A percentile compares a stretch with the other conserved stretches of the same genome.
Conservation (phyloP, 1,140 invertebrate species). For the Drosophila simulans region DNA sequence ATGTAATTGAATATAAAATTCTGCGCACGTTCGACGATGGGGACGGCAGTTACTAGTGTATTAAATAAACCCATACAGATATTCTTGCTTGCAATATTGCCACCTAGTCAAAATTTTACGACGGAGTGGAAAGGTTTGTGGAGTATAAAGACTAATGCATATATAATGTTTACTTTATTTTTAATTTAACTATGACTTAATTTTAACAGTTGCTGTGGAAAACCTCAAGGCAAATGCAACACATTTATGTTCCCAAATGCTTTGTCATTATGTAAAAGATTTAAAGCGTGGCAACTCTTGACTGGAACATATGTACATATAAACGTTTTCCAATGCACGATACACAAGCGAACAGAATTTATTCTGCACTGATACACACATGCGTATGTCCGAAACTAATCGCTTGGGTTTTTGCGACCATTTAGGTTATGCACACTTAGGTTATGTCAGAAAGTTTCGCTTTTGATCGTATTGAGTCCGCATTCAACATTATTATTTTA, state of each 20-base stretch:
- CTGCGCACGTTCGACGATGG: conserved; percentile 50
- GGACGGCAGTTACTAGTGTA: conserved; percentile 63
- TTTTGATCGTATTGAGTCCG: neutral
- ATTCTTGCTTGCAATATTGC: conserved; percentile 48
- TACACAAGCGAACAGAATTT: conserved; percentile 10
- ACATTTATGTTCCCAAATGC: neutral
- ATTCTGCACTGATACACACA: conserved; percentile 6
- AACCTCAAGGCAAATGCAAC: neutral
- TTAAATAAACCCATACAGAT: conserved; percentile 47
- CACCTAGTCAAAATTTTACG: conserved; percentile 42
- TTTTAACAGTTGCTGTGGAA: neutral
- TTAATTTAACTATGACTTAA: too few species aligned
- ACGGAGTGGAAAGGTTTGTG: neutral
- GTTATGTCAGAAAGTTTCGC: conserved; percentile 2
- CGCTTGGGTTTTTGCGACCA: conserved; percentile 1
- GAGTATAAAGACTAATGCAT: neutral
- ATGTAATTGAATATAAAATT: conserved; percentile 38
- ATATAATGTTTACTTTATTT: neutral
- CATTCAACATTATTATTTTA: neutral
- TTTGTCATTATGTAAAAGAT: conserved; percentile 63
- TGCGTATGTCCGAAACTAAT: neutral
- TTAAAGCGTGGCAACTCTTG: conserved; percentile 63
- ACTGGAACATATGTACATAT: conserved; percentile 4
- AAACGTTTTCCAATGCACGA: conserved; percentile 16
- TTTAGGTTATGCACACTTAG: conserved; percentile 17